These are phyloP conservation scores for Acridotheres tristis DNA, from an alignment of 2,797 vertebrate species.

Conservation along the genomic window DNA sequence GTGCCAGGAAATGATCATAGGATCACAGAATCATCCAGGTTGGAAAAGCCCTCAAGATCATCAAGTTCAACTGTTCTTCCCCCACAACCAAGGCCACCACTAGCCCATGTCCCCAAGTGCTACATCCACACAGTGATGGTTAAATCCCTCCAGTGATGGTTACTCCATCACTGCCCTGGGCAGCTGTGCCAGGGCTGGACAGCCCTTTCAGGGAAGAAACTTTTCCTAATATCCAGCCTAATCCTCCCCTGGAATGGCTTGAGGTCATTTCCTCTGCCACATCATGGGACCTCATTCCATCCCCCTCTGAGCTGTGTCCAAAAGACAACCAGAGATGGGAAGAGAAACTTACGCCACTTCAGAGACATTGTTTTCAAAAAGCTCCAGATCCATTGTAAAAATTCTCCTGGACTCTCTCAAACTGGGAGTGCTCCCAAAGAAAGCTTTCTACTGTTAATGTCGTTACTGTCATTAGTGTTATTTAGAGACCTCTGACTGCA, in stretches of 20 bases:
- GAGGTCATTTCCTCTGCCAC: neutral
- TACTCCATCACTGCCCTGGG: neutral
- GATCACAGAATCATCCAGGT: neutral
- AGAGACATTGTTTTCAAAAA: neutral
- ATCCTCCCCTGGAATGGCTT: neutral
- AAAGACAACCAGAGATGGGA: neutral
- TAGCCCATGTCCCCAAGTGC: neutral
- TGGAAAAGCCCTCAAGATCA: neutral
- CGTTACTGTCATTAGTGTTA: neutral
- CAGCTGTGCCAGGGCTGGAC: neutral
- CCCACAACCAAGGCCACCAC: neutral
- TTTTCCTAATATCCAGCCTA: neutral
- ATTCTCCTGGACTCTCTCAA: neutral
- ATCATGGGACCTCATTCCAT: neutral
- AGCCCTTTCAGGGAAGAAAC: neutral
- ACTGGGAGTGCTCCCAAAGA: rapidly evolving
- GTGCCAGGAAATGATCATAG: neutral
- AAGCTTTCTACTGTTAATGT: neutral
- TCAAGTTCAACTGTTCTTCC: neutral
- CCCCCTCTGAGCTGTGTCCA: neutral
- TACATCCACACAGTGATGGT: neutral
- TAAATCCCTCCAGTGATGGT: neutral
- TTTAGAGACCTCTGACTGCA: neutral
- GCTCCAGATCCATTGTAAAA: neutral
- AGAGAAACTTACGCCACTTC: neutral